Percentiles rank a stretch among this genome's conserved stretches.
These are phyloP conservation scores for Pomacea canaliculata DNA, from an alignment of 2,888 invertebrate species.

Conservation along the genomic window DNA sequence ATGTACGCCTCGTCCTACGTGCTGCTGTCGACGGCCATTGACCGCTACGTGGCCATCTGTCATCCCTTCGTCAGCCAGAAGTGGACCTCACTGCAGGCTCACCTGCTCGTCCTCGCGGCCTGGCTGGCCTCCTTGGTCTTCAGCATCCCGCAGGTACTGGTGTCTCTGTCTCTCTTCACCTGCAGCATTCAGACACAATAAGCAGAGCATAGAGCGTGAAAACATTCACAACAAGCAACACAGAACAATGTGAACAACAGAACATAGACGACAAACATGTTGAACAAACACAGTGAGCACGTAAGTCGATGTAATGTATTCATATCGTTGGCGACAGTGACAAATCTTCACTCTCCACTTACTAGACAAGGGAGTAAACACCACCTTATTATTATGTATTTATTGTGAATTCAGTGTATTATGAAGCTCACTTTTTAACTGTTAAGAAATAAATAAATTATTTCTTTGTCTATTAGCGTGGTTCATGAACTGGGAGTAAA, in stretches of 20 bases:
- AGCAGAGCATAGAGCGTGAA: not conserved
- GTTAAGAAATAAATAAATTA: too few relatives aligned
- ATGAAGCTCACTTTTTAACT: too few relatives aligned
- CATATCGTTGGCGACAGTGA: too few relatives aligned
- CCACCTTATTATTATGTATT: too few relatives aligned
- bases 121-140: conserved; percentile 70
- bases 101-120: conserved; percentile 69
- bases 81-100: conserved; percentile 62
- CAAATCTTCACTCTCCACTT: too few relatives aligned
- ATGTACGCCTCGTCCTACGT: conserved; percentile 69
- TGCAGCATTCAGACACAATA: not conserved
- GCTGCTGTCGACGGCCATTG: conserved; percentile 69
- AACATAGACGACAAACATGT: not conserved
- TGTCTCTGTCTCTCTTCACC: conserved; percentile 35
- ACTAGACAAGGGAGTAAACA: too few relatives aligned
- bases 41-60: conserved; percentile 71
- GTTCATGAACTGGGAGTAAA: too few relatives aligned
- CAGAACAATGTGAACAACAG: not conserved
- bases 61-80: conserved; percentile 77
- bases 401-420: too few relatives aligned
- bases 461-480: too few relatives aligned
- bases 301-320: not conserved
- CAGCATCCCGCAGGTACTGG: conserved; percentile 69
- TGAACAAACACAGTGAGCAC: not conserved
- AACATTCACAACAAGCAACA: conserved; percentile 3